Evolutionary conservation across 2,888 invertebrate species (phyloP).

Genomic region (Dorcus hopei): DNA sequence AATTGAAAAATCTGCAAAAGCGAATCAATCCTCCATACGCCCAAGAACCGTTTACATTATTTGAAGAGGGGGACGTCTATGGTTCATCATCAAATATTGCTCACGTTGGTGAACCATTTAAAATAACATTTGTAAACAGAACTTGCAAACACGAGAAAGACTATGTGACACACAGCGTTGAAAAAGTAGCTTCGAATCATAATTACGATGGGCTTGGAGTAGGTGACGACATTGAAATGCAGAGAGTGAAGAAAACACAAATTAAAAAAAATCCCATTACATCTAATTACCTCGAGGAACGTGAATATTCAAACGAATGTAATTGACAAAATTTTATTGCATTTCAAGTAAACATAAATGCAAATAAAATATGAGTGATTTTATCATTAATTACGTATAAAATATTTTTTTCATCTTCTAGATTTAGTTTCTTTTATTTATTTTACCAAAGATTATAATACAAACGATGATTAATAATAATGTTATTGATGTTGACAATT

Average conservation of each 20-base stretch:
- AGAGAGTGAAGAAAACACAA: background rate
- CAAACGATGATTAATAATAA: no score
- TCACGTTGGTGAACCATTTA: no score
- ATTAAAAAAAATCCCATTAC: background rate
- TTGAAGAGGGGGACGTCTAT: conserved; percentile 4
- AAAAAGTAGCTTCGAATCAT: conserved; percentile 19
- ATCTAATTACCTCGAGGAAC: no score
- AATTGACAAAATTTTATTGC: background rate
- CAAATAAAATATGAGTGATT: background rate
- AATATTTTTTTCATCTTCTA: background rate
- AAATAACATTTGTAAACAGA: background rate
- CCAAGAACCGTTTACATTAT: background rate
- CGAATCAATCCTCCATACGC: background rate
- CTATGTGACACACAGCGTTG: no score
- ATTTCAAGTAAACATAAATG: background rate
- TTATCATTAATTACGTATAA: no score
- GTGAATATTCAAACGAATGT: no score
- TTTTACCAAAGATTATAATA: background rate
- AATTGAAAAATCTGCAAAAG: conserved; percentile 3
- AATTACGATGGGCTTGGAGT: conserved; percentile 28
- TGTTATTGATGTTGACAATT: no score
- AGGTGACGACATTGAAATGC: background rate
- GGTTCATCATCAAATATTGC: conserved; percentile 4
- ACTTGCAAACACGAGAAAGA: background rate
- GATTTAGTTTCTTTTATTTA: conserved; percentile 3